Evolutionary conservation across 2,113 vertebrate species (phyloP).

Genomic region (Semnornis frantzii): DNA sequence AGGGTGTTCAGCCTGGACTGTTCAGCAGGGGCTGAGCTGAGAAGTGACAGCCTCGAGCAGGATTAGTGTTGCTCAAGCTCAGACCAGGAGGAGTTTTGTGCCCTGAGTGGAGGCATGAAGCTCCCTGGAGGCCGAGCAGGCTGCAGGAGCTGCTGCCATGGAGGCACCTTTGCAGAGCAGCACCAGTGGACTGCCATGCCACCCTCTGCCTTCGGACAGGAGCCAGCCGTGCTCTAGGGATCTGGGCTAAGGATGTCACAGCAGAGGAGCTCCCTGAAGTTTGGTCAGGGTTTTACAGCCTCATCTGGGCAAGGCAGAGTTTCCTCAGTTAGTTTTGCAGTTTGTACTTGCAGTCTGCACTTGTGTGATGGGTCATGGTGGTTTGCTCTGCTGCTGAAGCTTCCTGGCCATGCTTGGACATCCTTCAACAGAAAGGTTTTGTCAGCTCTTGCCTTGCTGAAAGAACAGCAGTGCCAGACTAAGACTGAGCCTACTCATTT

Average conservation of each 20-base stretch:
- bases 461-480: fast-evolving
- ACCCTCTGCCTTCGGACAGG: neutral
- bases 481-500: neutral
- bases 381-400: neutral
- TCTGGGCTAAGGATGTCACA: neutral
- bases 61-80: too few species aligned
- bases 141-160: fast-evolving
- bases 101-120: neutral
- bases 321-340: neutral
- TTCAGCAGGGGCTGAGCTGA: too few species aligned
- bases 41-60: too few species aligned
- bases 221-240: neutral
- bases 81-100: neutral
- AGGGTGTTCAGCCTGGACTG: too few species aligned
- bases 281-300: neutral
- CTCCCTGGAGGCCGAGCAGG: neutral
- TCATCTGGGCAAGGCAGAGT: neutral
- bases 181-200: fast-evolving
- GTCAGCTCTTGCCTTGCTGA: neutral
- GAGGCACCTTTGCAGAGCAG: fast-evolving
- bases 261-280: neutral
- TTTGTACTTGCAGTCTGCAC: neutral
- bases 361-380: neutral
- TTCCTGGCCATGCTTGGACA: neutral
- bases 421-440: neutral